These are phyloP conservation scores for Enteromius trimaculatus DNA, from an alignment of 2,797 vertebrate species.

Conservation along the genomic window DNA sequence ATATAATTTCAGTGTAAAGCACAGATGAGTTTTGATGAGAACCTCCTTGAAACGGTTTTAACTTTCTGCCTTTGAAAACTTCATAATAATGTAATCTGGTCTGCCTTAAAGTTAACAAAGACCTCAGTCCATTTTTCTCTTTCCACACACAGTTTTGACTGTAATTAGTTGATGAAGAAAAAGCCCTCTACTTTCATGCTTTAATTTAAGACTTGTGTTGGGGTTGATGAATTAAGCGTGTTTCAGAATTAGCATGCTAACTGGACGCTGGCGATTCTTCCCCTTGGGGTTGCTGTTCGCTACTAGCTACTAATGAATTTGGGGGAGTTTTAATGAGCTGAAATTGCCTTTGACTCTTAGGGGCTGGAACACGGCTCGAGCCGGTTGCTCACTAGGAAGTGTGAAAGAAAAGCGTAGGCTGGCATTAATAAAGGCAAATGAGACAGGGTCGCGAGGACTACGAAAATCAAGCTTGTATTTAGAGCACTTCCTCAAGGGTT, in stretches of 20 bases:
- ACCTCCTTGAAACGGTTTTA: not conserved
- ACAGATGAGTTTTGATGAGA: not conserved
- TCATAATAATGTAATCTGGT: not conserved
- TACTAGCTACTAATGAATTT: constrained; percentile 48
- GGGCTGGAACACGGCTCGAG: not conserved
- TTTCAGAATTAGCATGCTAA: constrained; percentile 41
- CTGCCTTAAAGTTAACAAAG: not conserved
- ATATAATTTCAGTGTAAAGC: not conserved
- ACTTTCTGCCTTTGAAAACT: constrained; percentile 4
- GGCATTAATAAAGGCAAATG: constrained; percentile 46
- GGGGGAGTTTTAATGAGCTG: constrained; percentile 53
- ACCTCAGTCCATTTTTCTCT: not conserved
- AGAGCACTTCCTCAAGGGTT: constrained; percentile 29
- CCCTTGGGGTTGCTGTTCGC: constrained; percentile 36
- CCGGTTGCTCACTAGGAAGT: constrained; percentile 10
- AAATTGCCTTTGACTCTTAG: constrained; percentile 51
- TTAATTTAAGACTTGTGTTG: constrained; percentile 40
- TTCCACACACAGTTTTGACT: constrained; percentile 8
- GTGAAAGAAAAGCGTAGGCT: constrained; percentile 27
- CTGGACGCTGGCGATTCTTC: constrained; percentile 22
- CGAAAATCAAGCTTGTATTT: constrained; percentile 1
- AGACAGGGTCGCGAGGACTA: not conserved
- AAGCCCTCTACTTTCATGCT: constrained; percentile 40
- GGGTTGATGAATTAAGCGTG: constrained; percentile 47
- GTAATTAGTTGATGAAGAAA: constrained; percentile 44